Evolutionary conservation across 2,797 vertebrate species (phyloP).

Genomic region (Chromobotia macracanthus): DNA sequence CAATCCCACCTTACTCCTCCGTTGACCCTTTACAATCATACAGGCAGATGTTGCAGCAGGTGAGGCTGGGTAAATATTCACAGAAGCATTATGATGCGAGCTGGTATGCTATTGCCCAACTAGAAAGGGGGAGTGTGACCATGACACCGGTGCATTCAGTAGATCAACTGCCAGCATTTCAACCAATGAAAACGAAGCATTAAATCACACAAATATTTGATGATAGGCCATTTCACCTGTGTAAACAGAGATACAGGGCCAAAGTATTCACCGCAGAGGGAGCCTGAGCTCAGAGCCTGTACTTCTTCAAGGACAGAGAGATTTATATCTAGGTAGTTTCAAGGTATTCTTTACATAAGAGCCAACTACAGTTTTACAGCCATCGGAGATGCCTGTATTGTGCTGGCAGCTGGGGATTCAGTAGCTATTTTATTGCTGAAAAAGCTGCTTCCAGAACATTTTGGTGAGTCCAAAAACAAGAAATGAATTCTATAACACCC

Average conservation of each 20-base stretch:
- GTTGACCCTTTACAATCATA: constrained; percentile 62
- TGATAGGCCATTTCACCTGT: constrained; percentile 57
- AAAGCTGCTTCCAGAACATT: background rate
- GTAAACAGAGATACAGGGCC: constrained; percentile 53
- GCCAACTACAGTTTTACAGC: constrained; percentile 35
- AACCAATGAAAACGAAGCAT: constrained; percentile 54
- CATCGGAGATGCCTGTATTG: constrained; percentile 39
- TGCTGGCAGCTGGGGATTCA: constrained; percentile 10
- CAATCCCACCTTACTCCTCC: constrained; percentile 25
- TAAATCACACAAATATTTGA: constrained; percentile 64
- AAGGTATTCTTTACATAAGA: constrained; percentile 45
- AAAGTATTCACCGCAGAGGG: constrained; percentile 45
- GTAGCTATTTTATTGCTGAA: constrained; percentile 6
- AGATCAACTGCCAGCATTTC: constrained; percentile 51
- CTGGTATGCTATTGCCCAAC: constrained; percentile 55
- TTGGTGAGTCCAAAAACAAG: background rate
- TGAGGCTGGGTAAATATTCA: constrained; percentile 65
- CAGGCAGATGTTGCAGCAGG: constrained; percentile 70
- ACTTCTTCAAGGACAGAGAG: constrained; percentile 40
- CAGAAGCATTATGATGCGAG: constrained; percentile 58
- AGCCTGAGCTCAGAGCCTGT: constrained; percentile 30
- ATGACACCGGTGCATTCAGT: constrained; percentile 52
- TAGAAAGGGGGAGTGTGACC: constrained; percentile 50
- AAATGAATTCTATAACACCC: background rate
- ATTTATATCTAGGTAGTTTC: constrained; percentile 41